These are phyloP conservation scores for Drosophila eohydei DNA, from an alignment of 2,888 invertebrate species.

Conservation along the genomic window DNA sequence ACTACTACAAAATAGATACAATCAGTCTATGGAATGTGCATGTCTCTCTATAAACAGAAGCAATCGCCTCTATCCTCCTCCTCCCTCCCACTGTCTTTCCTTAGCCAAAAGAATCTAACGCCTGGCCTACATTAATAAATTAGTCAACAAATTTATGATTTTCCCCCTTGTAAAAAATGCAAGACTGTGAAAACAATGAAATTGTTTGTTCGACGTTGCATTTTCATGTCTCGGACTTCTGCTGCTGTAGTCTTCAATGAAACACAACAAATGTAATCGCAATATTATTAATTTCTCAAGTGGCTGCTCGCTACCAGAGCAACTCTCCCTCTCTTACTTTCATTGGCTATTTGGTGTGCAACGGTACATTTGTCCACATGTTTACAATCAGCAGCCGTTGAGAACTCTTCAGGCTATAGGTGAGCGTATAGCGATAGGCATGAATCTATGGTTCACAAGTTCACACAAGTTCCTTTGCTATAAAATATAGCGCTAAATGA, in stretches of 20 bases:
- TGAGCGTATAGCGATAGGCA: not conserved
- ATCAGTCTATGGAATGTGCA: not conserved
- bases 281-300: slow-evolving; percentile 50
- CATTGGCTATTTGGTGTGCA: slow-evolving; percentile 22
- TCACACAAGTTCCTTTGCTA: not conserved
- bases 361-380: slow-evolving; percentile 17
- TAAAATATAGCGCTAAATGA: not conserved
- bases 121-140: slow-evolving; percentile 40
- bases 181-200: slow-evolving; percentile 37
- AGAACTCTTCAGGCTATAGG: not conserved
- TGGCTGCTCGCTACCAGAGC: slow-evolving; percentile 24
- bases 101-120: slow-evolving; percentile 22
- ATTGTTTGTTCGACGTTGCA: slow-evolving; percentile 26
- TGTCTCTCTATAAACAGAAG: not conserved
- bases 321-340: slow-evolving; percentile 33
- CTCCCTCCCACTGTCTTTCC: not conserved
- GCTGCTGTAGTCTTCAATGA: slow-evolving; percentile 5
- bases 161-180: not conserved
- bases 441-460: not conserved
- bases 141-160: slow-evolving; percentile 34
- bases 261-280: slow-evolving; percentile 43
- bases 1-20: not conserved
- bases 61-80: not conserved
- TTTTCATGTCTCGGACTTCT: not conserved
- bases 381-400: slow-evolving; percentile 19